Base-by-base conservation (phyloP, 2,797 vertebrate genomes). In the Poeciliopsis paucimaculata region DNA sequence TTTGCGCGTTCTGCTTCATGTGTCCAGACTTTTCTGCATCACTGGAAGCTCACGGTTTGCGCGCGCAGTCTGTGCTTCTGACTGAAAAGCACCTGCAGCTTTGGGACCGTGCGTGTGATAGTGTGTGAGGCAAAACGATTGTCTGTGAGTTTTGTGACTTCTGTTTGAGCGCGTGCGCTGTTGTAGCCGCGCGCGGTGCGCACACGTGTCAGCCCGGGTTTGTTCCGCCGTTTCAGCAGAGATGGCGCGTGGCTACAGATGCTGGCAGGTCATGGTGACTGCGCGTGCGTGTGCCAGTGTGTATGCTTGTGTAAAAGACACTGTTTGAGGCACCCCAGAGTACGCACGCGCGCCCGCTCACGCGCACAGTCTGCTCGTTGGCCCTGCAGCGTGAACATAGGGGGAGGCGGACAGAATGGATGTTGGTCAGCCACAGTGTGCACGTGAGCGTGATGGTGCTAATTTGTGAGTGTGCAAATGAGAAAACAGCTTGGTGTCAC, bases 161-260 rank as follows among this genome's bases (percentile, higher is more conserved):
- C 68, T 36, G 45, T 74, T 51, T 7, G 73, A 1, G 77, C 3
- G 78, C 43, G 75, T 3, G 70, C 53, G 60, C 39, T 77, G 87
- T 43, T 89, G 82, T 75, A 88, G 72, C 75, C n/a, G 87, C 82
- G 84, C 89, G 83, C 90, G 12, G 39, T 90, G 89, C 89, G 87
- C 92, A 87, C 88, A 90, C 81, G 89, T 93, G 93, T 92, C 92
- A 87, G 57, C 79, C 57, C 78, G 26, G 88, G 89, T 93, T 91
- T 88, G 89, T 92, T 93, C 88, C 84, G 87, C 89, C 71, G 89
- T 75, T 86, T 91, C 90, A 84, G 87, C 81, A 68, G 83, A 72
- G 76, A 78, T 47, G 76, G 88, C 83, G 86, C 71, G 86, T 88
- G 90, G 86, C 87, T 85, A 84, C 89, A 89, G 86, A 89, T 88